Conservation (phyloP, 2,888 invertebrate species). For the Drosophila formosana region DNA sequence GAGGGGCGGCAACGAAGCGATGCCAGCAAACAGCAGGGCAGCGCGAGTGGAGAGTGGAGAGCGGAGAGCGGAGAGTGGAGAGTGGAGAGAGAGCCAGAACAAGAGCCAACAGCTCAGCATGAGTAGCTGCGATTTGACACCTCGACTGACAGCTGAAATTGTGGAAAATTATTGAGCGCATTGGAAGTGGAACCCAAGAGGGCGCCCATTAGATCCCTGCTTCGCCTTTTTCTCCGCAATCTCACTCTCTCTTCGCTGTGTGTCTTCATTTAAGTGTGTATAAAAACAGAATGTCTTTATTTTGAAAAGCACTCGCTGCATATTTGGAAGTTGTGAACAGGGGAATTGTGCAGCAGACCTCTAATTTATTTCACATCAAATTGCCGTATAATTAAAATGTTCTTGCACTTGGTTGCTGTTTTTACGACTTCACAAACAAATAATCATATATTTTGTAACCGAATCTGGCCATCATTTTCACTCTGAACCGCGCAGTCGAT, state of each 20-base stretch:
- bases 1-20: constrained; percentile 59
- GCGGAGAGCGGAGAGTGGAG: constrained; percentile 27
- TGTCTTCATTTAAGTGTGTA: constrained; percentile 16
- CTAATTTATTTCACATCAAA: constrained; percentile 71
- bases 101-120: constrained; percentile 79
- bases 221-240: neutral
- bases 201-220: constrained; percentile 75
- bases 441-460: constrained; percentile 76
- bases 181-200: constrained; percentile 78
- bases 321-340: constrained; percentile 68
- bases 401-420: constrained; percentile 50
- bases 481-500: constrained; percentile 16
- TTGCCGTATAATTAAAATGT: constrained; percentile 30
- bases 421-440: constrained; percentile 71
- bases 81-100: constrained; percentile 3
- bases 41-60: constrained; percentile 2
- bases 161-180: constrained; percentile 84
- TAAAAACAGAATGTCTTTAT: constrained; percentile 63
- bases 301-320: constrained; percentile 29
- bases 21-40: constrained; percentile 6
- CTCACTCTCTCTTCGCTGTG: neutral
- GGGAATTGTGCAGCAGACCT: constrained; percentile 58
- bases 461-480: constrained; percentile 65
- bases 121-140: constrained; percentile 86
- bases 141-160: constrained; percentile 84